phyloP scores from a whole-genome alignment of 1,140 invertebrate species.

The Arctopsyche grandis region DNA sequence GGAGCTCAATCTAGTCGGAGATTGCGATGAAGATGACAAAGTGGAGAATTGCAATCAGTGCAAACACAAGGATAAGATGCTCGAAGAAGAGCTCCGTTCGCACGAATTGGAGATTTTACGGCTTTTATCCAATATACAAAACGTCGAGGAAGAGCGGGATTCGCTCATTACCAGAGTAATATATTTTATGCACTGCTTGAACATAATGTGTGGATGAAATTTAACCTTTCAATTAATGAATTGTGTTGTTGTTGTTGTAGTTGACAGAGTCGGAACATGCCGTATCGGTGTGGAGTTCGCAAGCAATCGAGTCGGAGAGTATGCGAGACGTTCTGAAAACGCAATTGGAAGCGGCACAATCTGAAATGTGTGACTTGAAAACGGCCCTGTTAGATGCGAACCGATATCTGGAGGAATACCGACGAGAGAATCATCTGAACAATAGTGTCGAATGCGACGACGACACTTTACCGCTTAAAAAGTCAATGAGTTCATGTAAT shows the following conservation, averaged over 20 bases:
- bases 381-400: slow-evolving; percentile 25
- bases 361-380: slow-evolving; percentile 25
- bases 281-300: slow-evolving; percentile 26
- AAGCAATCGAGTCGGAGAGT: slow-evolving; percentile 38
- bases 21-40: background rate
- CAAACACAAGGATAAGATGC: slow-evolving; percentile 29
- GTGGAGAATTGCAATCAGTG: slow-evolving; percentile 1
- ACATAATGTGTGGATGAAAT: background rate
- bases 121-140: slow-evolving; percentile 4
- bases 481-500: slow-evolving; percentile 41
- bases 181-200: background rate
- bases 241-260: slow-evolving; percentile 31
- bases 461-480: slow-evolving; percentile 39
- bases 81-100: slow-evolving; percentile 9
- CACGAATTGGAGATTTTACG: slow-evolving; percentile 28
- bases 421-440: slow-evolving; percentile 36
- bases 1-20: slow-evolving; percentile 10
- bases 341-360: slow-evolving; percentile 15
- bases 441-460: slow-evolving; percentile 51
- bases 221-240: background rate
- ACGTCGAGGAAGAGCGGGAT: slow-evolving; percentile 26
- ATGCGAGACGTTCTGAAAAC: background rate
- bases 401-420: slow-evolving; percentile 38
- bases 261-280: slow-evolving; percentile 38
- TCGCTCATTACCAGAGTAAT: slow-evolving; percentile 11